phyloP scores from a whole-genome alignment of 2,797 vertebrate genomes.

The Oreortyx pictus region DNA sequence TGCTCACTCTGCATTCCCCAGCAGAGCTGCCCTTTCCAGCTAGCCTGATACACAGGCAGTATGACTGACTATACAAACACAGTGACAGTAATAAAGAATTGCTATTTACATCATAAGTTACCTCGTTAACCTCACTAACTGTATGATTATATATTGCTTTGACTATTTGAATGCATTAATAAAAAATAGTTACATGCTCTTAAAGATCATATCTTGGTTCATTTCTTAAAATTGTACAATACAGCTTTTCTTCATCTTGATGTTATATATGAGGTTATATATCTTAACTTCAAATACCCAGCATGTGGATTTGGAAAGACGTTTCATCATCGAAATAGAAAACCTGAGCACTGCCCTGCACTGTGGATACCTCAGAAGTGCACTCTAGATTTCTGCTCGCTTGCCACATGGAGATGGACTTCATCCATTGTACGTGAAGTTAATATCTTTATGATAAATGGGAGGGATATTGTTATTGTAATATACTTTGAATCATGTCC shows the following conservation, averaged over 20 bases:
- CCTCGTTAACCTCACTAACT: constrained; percentile 57
- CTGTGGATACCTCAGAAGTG: not conserved
- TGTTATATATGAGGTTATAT: not conserved
- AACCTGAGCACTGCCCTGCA: not conserved
- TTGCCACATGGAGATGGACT: not conserved
- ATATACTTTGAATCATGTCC: not conserved
- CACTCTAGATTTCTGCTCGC: not conserved
- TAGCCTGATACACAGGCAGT: not conserved
- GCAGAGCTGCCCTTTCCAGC: constrained; percentile 12
- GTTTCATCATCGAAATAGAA: not conserved
- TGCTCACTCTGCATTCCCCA: not conserved
- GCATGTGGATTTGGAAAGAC: not conserved
- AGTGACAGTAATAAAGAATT: constrained; percentile 4
- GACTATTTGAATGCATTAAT: constrained; percentile 51
- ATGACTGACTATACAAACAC: not conserved
- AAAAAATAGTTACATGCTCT: constrained; percentile 28
- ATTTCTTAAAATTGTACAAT: constrained; percentile 47
- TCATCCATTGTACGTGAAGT: not conserved
- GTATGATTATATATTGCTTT: not conserved
- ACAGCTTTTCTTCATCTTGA: not conserved
- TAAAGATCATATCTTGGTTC: constrained; percentile 52
- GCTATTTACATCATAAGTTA: constrained; percentile 52
- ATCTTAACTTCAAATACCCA: not conserved
- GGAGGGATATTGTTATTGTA: not conserved
- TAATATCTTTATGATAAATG: not conserved